Evolutionary conservation across 2,888 invertebrate species (phyloP), one percentile per base, ranked within the genome.

Genomic region (Sarcophaga subvicina): DNA sequence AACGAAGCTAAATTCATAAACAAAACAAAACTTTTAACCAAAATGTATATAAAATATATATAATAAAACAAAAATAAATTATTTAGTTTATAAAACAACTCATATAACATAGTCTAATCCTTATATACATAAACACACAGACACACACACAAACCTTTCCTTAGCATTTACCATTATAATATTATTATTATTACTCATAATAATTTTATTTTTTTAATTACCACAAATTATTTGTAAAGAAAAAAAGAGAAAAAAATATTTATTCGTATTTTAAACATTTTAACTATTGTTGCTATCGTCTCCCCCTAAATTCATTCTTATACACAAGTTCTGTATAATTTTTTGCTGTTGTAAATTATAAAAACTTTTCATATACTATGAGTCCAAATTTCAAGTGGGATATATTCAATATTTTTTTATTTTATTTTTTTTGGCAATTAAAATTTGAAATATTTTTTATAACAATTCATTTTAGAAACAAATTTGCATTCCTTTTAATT

Each of bases 1-100:
- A 71, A 76, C 49, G 54, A 17, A 71, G 20, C 45, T 84, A 59
- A 64, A 63, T 70, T 64, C 49, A 67, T 49, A 66, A 20, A 47
- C 3, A 49, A 47, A 49, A 49, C 10, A 20, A 54, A 54, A 72
- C 60, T 72, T 78, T 78, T 11, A 67, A 83, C 72, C 83, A 83
- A 83, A 76, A 54, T 83, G 83, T 83, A 83, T 49, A 83, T 78
- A 77, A 70, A 66, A 60, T 72, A 64, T 37, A 77, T 78, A 78
- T 73, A 72, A 66, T 27, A 71, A 49, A 67, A 72, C 8, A 60
- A 72, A 17, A 77, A 66, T 62, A 63, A 67, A 54, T 67, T 72
- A 66, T 72, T 72, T 76, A 64, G 71, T 82, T 82, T 70, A 63
- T 78, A 67, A 83, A 72, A 37, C 22, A 67, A 63, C 27, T 75